phyloP scores from a whole-genome alignment of 2,797 vertebrate species.

The Threskiornis aethiopicus region DNA sequence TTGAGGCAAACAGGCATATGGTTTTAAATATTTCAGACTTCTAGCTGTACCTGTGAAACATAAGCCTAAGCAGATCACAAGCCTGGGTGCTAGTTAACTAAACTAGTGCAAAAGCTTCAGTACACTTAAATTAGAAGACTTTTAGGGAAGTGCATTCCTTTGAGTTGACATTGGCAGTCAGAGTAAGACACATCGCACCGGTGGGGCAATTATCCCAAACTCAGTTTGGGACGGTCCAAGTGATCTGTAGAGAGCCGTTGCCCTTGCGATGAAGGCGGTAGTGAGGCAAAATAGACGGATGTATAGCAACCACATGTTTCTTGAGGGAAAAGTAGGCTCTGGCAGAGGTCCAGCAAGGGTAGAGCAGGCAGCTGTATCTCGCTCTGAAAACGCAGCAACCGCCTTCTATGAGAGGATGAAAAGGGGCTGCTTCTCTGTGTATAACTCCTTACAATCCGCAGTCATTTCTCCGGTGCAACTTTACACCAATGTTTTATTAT shows the following conservation, averaged over 20 bases:
- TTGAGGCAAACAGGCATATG: constrained; percentile 43
- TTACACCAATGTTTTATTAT: constrained; percentile 23
- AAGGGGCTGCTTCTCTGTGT: neutral
- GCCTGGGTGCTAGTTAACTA: constrained; percentile 66
- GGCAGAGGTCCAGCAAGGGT: constrained; percentile 52
- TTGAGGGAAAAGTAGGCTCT: constrained; percentile 50
- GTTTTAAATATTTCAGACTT: constrained; percentile 63
- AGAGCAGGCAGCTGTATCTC: constrained; percentile 14
- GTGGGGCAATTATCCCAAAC: constrained; percentile 62
- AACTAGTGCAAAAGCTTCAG: constrained; percentile 52
- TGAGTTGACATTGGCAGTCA: constrained; percentile 72
- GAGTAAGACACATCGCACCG: constrained; percentile 33
- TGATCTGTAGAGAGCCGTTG: constrained; percentile 73
- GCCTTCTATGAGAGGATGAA: neutral
- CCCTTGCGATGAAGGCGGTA: constrained; percentile 64
- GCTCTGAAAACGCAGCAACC: neutral
- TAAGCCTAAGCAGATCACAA: constrained; percentile 65
- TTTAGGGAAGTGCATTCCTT: constrained; percentile 62
- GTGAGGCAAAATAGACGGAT: constrained; percentile 35
- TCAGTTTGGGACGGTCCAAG: constrained; percentile 57
- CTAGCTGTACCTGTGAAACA: constrained; percentile 73
- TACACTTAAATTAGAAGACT: constrained; percentile 63
- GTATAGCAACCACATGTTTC: constrained; percentile 52
- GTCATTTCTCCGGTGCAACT: neutral
- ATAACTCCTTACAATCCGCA: neutral